phyloP scores from a whole-genome alignment of 92 coral and sea anemone species.

The Epizoanthus ramosus region DNA sequence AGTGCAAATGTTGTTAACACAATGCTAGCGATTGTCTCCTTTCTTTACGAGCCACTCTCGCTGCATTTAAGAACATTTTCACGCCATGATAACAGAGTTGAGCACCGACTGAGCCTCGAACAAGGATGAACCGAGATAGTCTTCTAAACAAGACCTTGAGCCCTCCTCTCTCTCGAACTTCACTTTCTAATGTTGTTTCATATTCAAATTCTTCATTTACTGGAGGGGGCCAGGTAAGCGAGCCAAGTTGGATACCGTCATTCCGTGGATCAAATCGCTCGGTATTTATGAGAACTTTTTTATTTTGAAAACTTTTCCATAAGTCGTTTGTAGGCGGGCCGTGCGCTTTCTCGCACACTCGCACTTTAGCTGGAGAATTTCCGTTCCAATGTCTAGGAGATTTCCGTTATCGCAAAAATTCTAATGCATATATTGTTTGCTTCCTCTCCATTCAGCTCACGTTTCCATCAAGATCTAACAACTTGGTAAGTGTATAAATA shows the following conservation, averaged over 20 bases:
- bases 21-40: slow-evolving; percentile 99
- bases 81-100: slow-evolving; percentile 98
- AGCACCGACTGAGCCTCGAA: slow-evolving; percentile 85
- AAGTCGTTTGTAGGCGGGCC: slow-evolving; percentile 40
- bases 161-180: slow-evolving; percentile 90
- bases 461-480: slow-evolving; percentile 99
- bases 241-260: slow-evolving; percentile 99
- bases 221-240: slow-evolving; percentile 89
- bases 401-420: slow-evolving; percentile 40
- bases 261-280: slow-evolving; percentile 99
- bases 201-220: slow-evolving; percentile 92
- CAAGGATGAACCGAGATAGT: slow-evolving; percentile 97
- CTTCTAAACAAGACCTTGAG: slow-evolving; percentile 95
- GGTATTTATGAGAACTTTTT: slow-evolving; percentile 82
- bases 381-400: slow-evolving; percentile 28
- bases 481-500: slow-evolving; percentile 94
- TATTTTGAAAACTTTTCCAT: slow-evolving; percentile 56
- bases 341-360: slow-evolving; percentile 75
- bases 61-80: slow-evolving; percentile 99
- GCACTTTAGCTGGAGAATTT: slow-evolving; percentile 40
- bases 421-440: slow-evolving; percentile 52
- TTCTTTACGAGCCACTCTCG: slow-evolving; percentile 99
- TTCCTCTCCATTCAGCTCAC: slow-evolving; percentile 81
- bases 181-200: slow-evolving; percentile 88
- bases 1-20: slow-evolving; percentile 99